These are phyloP conservation scores for Asarcornis scutulata DNA, from an alignment of 2,113 vertebrate species.

Conservation along the genomic window DNA sequence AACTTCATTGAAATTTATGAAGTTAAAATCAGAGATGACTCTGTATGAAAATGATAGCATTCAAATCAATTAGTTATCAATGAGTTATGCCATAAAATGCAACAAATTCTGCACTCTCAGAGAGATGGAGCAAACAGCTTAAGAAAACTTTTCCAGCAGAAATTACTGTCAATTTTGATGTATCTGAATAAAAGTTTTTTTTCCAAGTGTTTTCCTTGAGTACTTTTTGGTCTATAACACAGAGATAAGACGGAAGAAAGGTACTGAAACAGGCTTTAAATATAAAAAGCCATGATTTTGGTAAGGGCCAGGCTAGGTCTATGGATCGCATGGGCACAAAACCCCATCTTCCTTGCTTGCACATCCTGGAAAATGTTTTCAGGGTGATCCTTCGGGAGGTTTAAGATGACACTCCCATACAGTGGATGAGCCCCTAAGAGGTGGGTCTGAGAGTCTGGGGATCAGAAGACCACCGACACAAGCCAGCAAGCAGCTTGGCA, in stretches of 20 bases:
- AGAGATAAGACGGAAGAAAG: neutral
- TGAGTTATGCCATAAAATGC: neutral
- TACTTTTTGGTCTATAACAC: neutral
- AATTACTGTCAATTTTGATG: too few species aligned
- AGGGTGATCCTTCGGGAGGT: neutral
- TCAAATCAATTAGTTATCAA: neutral
- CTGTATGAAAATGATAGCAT: neutral
- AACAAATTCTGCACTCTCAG: neutral
- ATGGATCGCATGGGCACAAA: neutral
- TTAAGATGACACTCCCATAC: neutral
- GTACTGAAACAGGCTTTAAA: neutral
- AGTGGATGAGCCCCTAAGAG: neutral
- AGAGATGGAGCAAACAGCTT: neutral
- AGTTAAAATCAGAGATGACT: conserved; percentile 14
- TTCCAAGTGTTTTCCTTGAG: neutral
- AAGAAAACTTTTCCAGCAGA: neutral
- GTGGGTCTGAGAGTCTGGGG: neutral
- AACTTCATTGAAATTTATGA: neutral
- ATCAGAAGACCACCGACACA: neutral
- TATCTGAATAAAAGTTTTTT: too few species aligned
- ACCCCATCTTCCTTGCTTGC: neutral
- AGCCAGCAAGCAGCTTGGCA: neutral
- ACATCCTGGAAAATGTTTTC: neutral
- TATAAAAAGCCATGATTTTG: neutral
- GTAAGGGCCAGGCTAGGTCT: neutral